Conservation (phyloP, 2,888 invertebrate genomes). For the Lycophotia porphyrea region DNA sequence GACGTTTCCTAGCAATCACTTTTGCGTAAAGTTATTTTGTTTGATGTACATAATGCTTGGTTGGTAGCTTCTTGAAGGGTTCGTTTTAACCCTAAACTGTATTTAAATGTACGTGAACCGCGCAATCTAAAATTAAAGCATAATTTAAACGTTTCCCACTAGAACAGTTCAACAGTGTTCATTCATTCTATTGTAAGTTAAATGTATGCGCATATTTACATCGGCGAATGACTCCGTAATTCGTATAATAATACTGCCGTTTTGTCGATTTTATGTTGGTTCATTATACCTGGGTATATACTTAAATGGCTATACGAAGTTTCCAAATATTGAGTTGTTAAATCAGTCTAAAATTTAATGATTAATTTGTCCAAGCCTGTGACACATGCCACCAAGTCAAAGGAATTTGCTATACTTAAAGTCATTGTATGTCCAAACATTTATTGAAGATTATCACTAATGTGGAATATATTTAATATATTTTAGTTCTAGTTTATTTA, state of each 20-base stretch:
- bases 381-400: not conserved
- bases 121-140: slow-evolving; percentile 31
- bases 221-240: slow-evolving; percentile 48
- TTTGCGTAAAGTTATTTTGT: no score
- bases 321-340: not conserved
- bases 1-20: no score
- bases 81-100: slow-evolving; percentile 12
- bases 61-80: no score
- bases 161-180: slow-evolving; percentile 39
- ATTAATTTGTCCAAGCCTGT: not conserved
- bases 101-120: not conserved
- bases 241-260: slow-evolving; percentile 45
- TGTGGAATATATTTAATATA: no score
- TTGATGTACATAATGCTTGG: no score
- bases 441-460: no score
- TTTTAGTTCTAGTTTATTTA: no score
- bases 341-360: not conserved
- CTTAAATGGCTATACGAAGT: not conserved
- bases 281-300: slow-evolving; percentile 15
- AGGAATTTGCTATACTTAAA: no score
- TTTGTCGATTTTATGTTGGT: slow-evolving; percentile 33
- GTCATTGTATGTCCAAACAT: not conserved
- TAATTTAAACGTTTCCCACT: slow-evolving; percentile 55
- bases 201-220: slow-evolving; percentile 63
- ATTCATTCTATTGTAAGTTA: slow-evolving; percentile 56